Percentiles rank a stretch among this genome's conserved stretches.
phyloP scores from a whole-genome alignment of 2,113 vertebrate species.

The Varanus komodoensis region DNA sequence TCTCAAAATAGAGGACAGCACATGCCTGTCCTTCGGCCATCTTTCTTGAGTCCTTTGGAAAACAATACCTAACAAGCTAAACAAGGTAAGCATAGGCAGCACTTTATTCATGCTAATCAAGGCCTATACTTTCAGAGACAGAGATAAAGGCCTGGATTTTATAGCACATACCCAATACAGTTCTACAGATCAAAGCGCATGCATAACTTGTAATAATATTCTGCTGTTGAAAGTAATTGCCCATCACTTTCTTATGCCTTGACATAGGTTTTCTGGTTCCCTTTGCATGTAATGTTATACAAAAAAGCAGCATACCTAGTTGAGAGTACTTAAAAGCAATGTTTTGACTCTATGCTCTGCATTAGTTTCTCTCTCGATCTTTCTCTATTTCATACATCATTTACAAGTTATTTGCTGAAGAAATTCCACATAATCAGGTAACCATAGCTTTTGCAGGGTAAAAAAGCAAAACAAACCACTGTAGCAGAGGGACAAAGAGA shows the following conservation, averaged over 20 bases:
- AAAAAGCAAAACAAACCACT: not conserved
- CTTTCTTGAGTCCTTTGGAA: too few species aligned
- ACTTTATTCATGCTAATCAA: too few species aligned
- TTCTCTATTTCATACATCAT: not conserved
- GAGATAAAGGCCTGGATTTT: too few species aligned
- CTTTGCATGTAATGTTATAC: not conserved
- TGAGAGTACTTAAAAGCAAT: not conserved
- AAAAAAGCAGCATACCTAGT: not conserved
- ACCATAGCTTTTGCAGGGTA: not conserved
- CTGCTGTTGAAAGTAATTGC: too few species aligned
- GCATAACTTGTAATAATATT: too few species aligned
- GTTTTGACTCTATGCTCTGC: not conserved
- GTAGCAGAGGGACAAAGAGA: not conserved
- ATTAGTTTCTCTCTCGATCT: not conserved
- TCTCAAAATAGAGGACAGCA: too few species aligned
- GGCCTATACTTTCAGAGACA: too few species aligned
- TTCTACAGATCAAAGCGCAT: too few species aligned
- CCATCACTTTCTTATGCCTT: not conserved
- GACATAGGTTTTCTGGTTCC: constrained; percentile 1
- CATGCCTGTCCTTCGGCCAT: too few species aligned
- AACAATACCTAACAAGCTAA: too few species aligned
- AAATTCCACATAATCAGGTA: not conserved
- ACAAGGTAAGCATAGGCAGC: too few species aligned
- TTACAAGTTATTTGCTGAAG: not conserved
- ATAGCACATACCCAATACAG: too few species aligned